Percentiles rank a stretch among this genome's conserved stretches.
phyloP scores from a whole-genome alignment of 2,113 vertebrate species.

The Antechinus stuartii region DNA sequence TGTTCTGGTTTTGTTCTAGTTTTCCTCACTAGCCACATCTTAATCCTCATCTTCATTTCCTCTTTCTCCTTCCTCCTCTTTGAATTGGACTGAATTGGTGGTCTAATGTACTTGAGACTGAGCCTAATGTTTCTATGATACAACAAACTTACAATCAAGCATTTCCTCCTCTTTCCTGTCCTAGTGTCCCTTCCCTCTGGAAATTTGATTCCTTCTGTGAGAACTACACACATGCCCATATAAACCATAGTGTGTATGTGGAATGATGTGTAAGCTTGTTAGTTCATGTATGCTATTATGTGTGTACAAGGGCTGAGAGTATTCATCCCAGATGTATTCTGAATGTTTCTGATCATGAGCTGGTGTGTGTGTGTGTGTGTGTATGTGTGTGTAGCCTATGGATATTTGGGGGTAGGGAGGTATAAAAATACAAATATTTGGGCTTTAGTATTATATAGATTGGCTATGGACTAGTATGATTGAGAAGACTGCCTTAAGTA shows the following conservation, averaged over 20 bases:
- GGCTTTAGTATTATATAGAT: neutral
- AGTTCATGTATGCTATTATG: neutral
- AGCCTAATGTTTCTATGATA: neutral
- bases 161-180: neutral
- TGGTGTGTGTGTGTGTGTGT: neutral
- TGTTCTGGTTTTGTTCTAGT: neutral
- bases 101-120: neutral
- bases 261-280: conserved; percentile 19
- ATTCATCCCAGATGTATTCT: neutral
- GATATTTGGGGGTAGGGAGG: neutral
- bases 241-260: conserved; percentile 13
- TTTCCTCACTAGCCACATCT: neutral
- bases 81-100: neutral
- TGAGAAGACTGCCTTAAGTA: neutral
- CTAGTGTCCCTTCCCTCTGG: neutral
- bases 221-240: conserved; percentile 6
- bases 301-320: neutral
- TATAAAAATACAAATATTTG: neutral
- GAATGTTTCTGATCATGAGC: neutral
- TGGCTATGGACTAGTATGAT: neutral
- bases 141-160: neutral
- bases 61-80: neutral
- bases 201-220: neutral
- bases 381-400: neutral
- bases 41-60: neutral